A percentile compares a stretch with the other conserved stretches of the same genome.
Evolutionary conservation across 1,140 invertebrate species (phyloP).

Genomic region (Drosophila virilis): DNA sequence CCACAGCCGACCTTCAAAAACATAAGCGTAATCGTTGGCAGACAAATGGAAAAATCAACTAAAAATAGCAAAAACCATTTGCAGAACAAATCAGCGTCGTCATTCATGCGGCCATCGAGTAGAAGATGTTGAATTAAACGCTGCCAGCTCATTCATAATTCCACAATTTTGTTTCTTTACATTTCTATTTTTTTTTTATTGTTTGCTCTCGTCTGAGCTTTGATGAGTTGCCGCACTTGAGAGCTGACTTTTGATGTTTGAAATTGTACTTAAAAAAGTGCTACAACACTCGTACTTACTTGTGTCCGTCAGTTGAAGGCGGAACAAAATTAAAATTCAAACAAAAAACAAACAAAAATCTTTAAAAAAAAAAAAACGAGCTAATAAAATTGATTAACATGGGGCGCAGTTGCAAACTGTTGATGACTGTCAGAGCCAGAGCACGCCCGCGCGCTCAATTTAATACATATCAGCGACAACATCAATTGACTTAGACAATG

Average conservation of each 20-base stretch:
- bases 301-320: conserved; percentile 51
- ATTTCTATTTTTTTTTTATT: conserved; percentile 29
- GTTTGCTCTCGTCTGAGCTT: conserved; percentile 47
- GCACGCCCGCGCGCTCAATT: conserved; percentile 39
- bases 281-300: conserved; percentile 57
- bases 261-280: conserved; percentile 75
- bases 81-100: conserved; percentile 64
- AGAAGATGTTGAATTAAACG: conserved; percentile 57
- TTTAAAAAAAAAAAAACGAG: conserved; percentile 16
- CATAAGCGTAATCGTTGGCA: conserved; percentile 32
- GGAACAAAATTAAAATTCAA: conserved; percentile 53
- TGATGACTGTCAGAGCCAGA: conserved; percentile 72
- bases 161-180: conserved; percentile 22
- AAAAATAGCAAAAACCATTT: conserved; percentile 38
- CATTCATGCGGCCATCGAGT: conserved; percentile 54
- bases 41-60: conserved; percentile 47
- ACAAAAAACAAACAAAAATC: conserved; percentile 6
- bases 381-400: conserved; percentile 77
- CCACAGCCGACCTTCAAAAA: conserved; percentile 60
- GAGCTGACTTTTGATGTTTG: conserved; percentile 69
- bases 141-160: conserved; percentile 73
- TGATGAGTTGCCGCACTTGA: conserved; percentile 79
- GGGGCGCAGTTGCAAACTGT: conserved; percentile 57
- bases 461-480: conserved; percentile 33
- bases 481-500: conserved; percentile 43